Evolutionary conservation across 1,140 invertebrate genomes (phyloP).

Genomic region (Spodoptera frugiperda): DNA sequence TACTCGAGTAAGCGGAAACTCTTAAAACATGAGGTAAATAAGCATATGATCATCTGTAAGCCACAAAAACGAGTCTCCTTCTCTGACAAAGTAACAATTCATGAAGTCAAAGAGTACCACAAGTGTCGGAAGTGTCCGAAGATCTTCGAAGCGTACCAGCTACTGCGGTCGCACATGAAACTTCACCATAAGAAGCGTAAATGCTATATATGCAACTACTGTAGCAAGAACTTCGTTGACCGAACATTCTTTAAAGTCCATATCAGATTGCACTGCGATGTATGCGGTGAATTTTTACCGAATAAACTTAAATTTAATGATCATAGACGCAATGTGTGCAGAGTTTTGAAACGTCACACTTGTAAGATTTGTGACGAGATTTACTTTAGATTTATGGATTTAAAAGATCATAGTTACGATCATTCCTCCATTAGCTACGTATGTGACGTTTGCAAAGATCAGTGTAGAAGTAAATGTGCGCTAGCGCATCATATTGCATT

Average conservation of each 20-base stretch:
- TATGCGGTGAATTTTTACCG: slow-evolving; percentile 62
- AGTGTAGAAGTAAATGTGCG: slow-evolving; percentile 69
- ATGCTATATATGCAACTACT: slow-evolving; percentile 79
- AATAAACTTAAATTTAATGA: slow-evolving; percentile 63
- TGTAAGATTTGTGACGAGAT: slow-evolving; percentile 66
- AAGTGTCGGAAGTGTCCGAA: slow-evolving; percentile 75
- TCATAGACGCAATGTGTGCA: slow-evolving; percentile 65
- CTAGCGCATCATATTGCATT: slow-evolving; percentile 71
- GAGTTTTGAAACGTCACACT: slow-evolving; percentile 63
- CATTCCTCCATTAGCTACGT: slow-evolving; percentile 65
- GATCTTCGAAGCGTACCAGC: slow-evolving; percentile 70
- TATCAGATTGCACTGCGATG: slow-evolving; percentile 75
- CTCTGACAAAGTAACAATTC: slow-evolving; percentile 72
- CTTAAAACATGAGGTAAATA: slow-evolving; percentile 70
- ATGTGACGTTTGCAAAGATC: slow-evolving; percentile 78
- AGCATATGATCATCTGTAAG: slow-evolving; percentile 70
- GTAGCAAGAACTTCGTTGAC: slow-evolving; percentile 73
- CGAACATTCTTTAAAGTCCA: slow-evolving; percentile 79
- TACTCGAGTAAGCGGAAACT: slow-evolving; percentile 68
- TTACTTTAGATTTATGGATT: slow-evolving; percentile 70
- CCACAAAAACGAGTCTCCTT: slow-evolving; percentile 74
- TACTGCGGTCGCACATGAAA: slow-evolving; percentile 72
- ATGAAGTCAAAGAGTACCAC: slow-evolving; percentile 74
- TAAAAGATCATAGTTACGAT: slow-evolving; percentile 77
- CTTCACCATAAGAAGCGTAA: slow-evolving; percentile 73